A percentile compares a stretch with the other conserved stretches of the same genome.
Conservation (phyloP, 2,797 vertebrate genomes). For the Cyprinodon diabolis region DNA sequence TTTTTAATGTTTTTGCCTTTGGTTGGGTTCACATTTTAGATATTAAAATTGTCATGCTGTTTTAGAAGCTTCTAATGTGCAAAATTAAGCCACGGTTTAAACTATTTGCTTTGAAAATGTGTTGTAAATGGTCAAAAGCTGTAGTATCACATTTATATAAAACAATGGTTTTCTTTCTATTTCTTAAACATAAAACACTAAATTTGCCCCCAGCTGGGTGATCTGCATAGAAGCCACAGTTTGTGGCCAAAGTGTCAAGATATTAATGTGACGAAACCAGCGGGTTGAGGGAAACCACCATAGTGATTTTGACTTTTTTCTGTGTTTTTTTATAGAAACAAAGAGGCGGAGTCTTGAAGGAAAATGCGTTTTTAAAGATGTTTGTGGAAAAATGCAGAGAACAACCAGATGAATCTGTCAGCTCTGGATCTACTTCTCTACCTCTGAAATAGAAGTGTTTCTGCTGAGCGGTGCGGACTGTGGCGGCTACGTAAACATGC, state of each 20-base stretch:
- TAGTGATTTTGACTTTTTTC: neutral
- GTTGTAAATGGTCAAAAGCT: neutral
- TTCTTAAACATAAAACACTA: neutral
- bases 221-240: neutral
- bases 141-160: neutral
- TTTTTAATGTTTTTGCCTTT: too few species aligned
- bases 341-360: slow-evolving; percentile 2
- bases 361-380: neutral
- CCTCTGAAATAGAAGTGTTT: slow-evolving; percentile 24
- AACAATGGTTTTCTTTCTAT: neutral
- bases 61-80: too few species aligned
- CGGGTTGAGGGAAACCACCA: neutral
- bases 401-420: slow-evolving; percentile 19
- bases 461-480: slow-evolving; percentile 43
- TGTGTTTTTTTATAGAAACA: neutral
- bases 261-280: too few species aligned
- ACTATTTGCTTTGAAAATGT: neutral
- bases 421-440: slow-evolving; percentile 9
- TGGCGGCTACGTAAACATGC: slow-evolving; percentile 57
- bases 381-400: slow-evolving; percentile 21
- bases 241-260: neutral
- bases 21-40: too few species aligned
- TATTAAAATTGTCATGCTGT: too few species aligned
- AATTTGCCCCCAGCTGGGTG: neutral
- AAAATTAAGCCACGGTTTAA: too few species aligned